Evolutionary conservation across 1,140 invertebrate genomes (phyloP), one percentile per base, ranked within the genome.

Genomic region (Caenorhabditis briggsae): DNA sequence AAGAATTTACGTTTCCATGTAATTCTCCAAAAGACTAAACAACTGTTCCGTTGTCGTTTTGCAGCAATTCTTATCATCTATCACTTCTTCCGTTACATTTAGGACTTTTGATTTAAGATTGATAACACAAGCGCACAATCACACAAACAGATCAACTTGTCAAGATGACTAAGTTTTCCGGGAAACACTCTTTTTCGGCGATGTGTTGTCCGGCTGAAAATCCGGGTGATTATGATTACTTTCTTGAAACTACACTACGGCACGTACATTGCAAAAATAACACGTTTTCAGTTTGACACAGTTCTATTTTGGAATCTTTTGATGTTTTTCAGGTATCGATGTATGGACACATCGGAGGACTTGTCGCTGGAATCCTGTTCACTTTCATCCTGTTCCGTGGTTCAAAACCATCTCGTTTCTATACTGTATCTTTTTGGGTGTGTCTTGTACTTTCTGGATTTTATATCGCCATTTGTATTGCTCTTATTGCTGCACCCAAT

Each of bases 261-360:
- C 59, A 61, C 59, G 59, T 61, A 61, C 23, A n/a, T 61, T 33
- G 18, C 8, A 25, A 2, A 8, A 9, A 11, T 33, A 20, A 20
- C 59, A 61, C 20, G 20, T 61, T 61, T 61, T 12, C 11, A 25
- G 23, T 25, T 5, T 61, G 9, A 18, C 6, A 18, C n/a, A 25
- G n/a, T 43, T 33, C 1, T 33, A 1, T 33, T 33, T 33, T 3
- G 3, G 33, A 33, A 33, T 33, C 33, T 33, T 33, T 33, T 3
- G 3, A 33, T 33, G 33, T 33, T 74, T 95, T 95, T n/a, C 95
- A 96, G 1, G 96, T 97, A 12, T 97, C 96, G 43, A 98, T 97
- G 94, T 96, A 97, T 82, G 96, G 97, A 33, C 97, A 98, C 93
- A 93, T 98, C 89, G 96, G 96, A 50, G 97, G 97, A 48, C 96